Evolutionary conservation across 1,140 invertebrate genomes (phyloP), one percentile per base, ranked within the genome.

Genomic region (Aphaenogaster floridana): DNA sequence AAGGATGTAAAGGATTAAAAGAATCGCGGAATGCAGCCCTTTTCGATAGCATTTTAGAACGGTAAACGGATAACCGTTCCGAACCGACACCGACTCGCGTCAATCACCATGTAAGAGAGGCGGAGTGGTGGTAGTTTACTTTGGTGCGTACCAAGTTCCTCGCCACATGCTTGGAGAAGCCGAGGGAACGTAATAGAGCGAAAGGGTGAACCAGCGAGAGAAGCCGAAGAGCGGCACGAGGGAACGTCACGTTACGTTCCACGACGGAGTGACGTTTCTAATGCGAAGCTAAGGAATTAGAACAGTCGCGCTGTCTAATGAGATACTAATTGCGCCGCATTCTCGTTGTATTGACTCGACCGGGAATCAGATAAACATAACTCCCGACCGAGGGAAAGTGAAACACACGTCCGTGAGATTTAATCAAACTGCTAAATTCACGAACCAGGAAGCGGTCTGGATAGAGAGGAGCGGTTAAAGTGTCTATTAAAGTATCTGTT

Each of bases 251-350:
- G 90, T 91, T 89, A 92, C 83, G 72, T 86, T 85, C 88, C 83
- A 66, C 89, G 93, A 78, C 92, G 77, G 89, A 86, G 83, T 92
- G 92, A 94, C 93, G 87, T 94, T 92, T 91, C 90, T 92, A 92
- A 91, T 92, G 90, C 89, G 92, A 91, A 93, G 81, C 91, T 86
- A 81, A 91, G 91, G 72, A 90, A 92, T 91, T 89, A 86, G 89
- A 90, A 90, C 90, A 83, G 89, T 89, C 83, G 78, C 89, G 72
- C 87, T 85, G 89, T 84, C 90, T 91, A 91, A 89, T 86, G 90
- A 89, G 89, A 68, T 89, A 91, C 90, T 91, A 91, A 91, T 91
- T 91, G 90, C 90, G 39, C 86, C 68, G 78, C 89, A 89, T 91
- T 89, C 89, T 79, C 87, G 77, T 63, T 68, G 81, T 86, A 91